Evolutionary conservation across 2,797 vertebrate species (phyloP).

Genomic region (Sebastolobus alascanus): DNA sequence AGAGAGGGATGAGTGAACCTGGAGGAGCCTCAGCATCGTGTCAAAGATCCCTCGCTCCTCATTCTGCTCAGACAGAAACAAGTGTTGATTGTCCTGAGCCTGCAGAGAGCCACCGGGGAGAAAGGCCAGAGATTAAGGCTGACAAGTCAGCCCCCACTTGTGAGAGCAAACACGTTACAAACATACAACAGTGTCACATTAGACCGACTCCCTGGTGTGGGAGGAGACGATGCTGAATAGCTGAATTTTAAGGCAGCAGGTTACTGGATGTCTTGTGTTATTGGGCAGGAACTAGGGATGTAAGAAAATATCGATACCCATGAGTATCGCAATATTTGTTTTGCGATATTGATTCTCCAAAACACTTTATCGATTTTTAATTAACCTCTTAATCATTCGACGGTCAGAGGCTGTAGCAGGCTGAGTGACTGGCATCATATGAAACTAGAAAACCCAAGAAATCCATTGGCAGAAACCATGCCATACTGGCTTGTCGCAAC

Average conservation of each 20-base stretch:
- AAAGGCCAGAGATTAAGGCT: slow-evolving; percentile 69
- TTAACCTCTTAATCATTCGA: too few species aligned
- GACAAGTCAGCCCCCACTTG: slow-evolving; percentile 61
- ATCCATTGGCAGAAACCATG: too few species aligned
- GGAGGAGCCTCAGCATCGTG: slow-evolving; percentile 45
- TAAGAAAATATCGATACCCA: too few species aligned
- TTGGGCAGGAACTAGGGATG: not conserved
- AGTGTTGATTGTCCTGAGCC: slow-evolving; percentile 73
- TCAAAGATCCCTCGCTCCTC: slow-evolving; percentile 56
- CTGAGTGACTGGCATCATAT: too few species aligned
- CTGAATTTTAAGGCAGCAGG: slow-evolving; percentile 30
- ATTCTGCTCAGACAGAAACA: slow-evolving; percentile 60
- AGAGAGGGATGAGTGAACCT: slow-evolving; percentile 50
- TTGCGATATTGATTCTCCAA: too few species aligned
- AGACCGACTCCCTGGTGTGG: slow-evolving; percentile 27
- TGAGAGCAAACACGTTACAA: slow-evolving; percentile 57
- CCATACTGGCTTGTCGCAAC: too few species aligned
- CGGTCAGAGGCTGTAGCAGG: too few species aligned
- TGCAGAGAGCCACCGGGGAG: slow-evolving; percentile 59
- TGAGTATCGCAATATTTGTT: too few species aligned
- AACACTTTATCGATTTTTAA: too few species aligned
- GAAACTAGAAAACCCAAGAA: too few species aligned
- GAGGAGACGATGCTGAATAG: slow-evolving; percentile 45
- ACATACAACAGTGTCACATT: slow-evolving; percentile 64
- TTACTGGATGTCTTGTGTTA: not conserved